Evolutionary conservation across 2,113 vertebrate genomes (phyloP), one percentile per base, ranked within the genome.

Genomic region (Cavia aperea): DNA sequence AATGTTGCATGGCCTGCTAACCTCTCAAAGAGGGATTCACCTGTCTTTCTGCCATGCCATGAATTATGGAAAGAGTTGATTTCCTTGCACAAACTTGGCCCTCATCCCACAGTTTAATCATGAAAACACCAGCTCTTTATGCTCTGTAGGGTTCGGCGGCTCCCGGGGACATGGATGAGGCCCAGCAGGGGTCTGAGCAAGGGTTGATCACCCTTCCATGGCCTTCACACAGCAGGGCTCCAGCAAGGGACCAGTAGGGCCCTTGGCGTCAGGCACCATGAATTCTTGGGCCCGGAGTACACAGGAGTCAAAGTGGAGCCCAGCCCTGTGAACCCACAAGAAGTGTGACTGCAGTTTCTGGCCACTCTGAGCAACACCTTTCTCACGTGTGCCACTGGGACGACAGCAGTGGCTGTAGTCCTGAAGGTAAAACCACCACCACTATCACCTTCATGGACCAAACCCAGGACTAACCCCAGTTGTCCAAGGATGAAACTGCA

Each of bases 281-380:
- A 90, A 70, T 49, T 26, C 46, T 7, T 7, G 60, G 46, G 46
- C 79, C 63, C 9, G 49, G 21, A 31, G 90, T 1, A 56, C 56
- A 63, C 39, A 5, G 0, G n/a, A 43, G 51, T 23, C 0, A 0
- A 0, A 68, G 82, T 15, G 1, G 49, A 83, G 9, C 31, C 18
- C 54, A 19, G 77, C 82, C 29, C 82, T 79, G 70, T n/a, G 19
- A 54, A 13, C 3, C 0, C 7, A 36, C 10, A 3, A 62, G 51
- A 85, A 60, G 39, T 1, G 1, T 9, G 51, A 15, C 31, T 11
- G 58, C 31, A 58, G 65, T n/a, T 4, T 14, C 9, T 2, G 19
- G 46, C 54, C 6, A 7, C 60, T 39, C 63, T 15, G n/a, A 66
- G 24, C 12, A 51, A 43, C 81, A 43, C 14, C 49, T 21, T 83